Percentiles rank a stretch among this genome's conserved stretches.
Conservation (phyloP, 2,888 invertebrate species). For the Drosophila picticornis region DNA sequence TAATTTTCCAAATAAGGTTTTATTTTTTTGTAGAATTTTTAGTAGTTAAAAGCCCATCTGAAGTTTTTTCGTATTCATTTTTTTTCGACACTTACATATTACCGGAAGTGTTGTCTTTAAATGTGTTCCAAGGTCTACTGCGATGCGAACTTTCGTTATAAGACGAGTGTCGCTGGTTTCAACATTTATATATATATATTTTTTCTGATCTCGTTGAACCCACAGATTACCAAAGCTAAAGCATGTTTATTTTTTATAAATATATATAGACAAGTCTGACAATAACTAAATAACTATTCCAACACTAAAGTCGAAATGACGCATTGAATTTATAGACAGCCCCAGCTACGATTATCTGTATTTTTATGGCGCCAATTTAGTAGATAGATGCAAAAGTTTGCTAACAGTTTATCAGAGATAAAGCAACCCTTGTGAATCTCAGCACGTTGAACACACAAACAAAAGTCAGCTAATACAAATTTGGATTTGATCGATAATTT, state of each 20-base stretch:
- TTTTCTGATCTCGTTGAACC: not conserved
- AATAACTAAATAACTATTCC: not conserved
- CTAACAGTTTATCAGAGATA: not conserved
- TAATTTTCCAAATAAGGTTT: constrained; percentile 23
- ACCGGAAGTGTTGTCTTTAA: constrained; percentile 13
- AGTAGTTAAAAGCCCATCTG: constrained; percentile 16
- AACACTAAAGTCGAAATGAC: not conserved
- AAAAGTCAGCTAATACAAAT: not conserved
- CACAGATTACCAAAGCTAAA: not conserved
- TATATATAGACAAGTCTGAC: not conserved
- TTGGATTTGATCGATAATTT: not conserved
- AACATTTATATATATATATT: not conserved
- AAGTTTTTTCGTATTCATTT: constrained; percentile 6
- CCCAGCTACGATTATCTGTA: not conserved
- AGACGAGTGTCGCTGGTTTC: not conserved
- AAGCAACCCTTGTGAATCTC: not conserved
- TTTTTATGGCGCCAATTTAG: not conserved
- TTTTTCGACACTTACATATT: constrained; percentile 15
- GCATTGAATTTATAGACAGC: not conserved
- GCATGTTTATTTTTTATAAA: not conserved
- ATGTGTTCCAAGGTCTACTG: constrained; percentile 1
- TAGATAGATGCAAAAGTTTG: not conserved
- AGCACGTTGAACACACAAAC: not conserved
- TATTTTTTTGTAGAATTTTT: not conserved
- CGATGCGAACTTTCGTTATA: not conserved